phyloP scores from a whole-genome alignment of 2,797 vertebrate species.

The Pipistrellus kuhlii region DNA sequence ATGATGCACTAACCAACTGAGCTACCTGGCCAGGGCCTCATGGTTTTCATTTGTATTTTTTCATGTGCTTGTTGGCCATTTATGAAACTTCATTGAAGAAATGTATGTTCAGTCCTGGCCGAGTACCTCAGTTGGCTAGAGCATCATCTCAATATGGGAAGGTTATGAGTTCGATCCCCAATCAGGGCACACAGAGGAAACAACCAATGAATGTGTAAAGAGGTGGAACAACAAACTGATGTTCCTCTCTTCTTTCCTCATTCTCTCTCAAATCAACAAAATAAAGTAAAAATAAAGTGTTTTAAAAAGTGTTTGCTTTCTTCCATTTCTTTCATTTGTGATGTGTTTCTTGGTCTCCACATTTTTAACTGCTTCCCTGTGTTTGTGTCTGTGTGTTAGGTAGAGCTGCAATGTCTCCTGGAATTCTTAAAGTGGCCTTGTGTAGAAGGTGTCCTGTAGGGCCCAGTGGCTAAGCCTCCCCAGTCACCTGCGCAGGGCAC shows the following conservation, averaged over 20 bases:
- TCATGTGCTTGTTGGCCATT: not conserved
- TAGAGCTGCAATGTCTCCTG: too few species aligned
- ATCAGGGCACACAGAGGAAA: not conserved
- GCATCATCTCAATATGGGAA: not conserved
- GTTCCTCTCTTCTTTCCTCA: not conserved
- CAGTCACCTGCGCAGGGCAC: too few species aligned
- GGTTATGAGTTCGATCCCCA: not conserved
- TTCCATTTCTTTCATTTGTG: too few species aligned
- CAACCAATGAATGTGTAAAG: not conserved
- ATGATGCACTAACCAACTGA: not conserved
- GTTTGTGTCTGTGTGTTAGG: too few species aligned
- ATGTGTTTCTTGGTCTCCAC: too few species aligned
- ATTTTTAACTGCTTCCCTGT: too few species aligned
- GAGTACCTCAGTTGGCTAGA: not conserved
- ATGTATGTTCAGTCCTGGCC: not conserved
- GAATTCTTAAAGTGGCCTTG: too few species aligned
- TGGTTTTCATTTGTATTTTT: not conserved
- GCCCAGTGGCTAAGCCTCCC: too few species aligned
- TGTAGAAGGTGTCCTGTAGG: too few species aligned
- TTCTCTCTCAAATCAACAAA: not conserved
- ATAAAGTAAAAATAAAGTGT: not conserved
- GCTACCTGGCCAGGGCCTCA: not conserved
- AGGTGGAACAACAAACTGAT: not conserved
- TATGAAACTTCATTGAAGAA: conserved; percentile 1
- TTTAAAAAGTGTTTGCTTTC: too few species aligned